Evolutionary conservation across 2,797 vertebrate genomes (phyloP), one percentile per base, ranked within the genome.

Genomic region (Onychomys torridus): DNA sequence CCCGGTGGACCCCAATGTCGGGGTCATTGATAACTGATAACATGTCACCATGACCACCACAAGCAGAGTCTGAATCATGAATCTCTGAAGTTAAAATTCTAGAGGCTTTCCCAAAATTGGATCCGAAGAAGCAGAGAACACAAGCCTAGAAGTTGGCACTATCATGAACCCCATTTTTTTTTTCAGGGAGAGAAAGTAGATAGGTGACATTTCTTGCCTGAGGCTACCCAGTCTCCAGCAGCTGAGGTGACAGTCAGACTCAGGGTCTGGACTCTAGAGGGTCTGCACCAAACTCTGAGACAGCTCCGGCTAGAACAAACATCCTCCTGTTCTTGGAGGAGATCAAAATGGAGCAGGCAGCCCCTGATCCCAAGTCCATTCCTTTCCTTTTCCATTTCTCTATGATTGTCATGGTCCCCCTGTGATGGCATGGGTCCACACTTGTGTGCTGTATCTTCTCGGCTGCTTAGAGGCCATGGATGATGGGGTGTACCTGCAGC

Each of bases 321-420:
- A 90, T 97, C 97, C 98, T 95, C 98, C 98, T 98, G 98, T 96
- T 98, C 97, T 75, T 7, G 79, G 95, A 95, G 93, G 57, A 96
- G 98, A 98, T 98, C 98, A 99, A 98, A 98, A 98, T 75, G 92
- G 96, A 97, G 96, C 76, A 86, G 78, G 63, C 73, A 37, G 95
- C 97, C 97, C 98, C 96, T 89, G 89, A 96, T 95, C 97, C 93
- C 91, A 75, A 73, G 46, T 95, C 94, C 97, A 85, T 92, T 96
- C 98, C 96, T 76, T 40, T 0, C 0, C n/a, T 79, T 34, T 34
- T 52, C 29, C 9, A 0, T 79, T 67, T 77, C 84, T 59, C 69
- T 17, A 19, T 32, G 43, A 49, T 16, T 17, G 14, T 13, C 9
- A 0, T 0, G 0, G 61, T 40, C 73, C 67, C 73, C 0, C 0